These are phyloP conservation scores for Griposia aprilina DNA, from an alignment of 2,888 invertebrate species.

Conservation along the genomic window DNA sequence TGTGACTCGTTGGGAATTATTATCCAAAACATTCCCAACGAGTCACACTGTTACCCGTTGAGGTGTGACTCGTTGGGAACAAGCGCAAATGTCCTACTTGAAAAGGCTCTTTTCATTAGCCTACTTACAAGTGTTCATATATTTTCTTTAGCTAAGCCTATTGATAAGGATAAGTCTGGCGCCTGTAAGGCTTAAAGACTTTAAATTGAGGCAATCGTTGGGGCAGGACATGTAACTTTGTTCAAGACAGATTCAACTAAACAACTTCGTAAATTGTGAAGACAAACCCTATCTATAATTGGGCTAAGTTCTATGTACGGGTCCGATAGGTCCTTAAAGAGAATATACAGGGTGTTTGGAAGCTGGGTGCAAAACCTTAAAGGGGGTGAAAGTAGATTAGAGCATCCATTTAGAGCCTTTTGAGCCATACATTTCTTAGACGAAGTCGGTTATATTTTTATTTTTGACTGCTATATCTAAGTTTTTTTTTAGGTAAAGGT, in stretches of 20 bases:
- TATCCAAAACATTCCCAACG: too few relatives aligned
- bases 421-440: too few relatives aligned
- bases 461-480: too few relatives aligned
- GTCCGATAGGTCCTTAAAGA: constrained; percentile 13
- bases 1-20: too few relatives aligned
- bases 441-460: too few relatives aligned
- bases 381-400: too few relatives aligned
- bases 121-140: constrained; percentile 30
- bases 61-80: too few relatives aligned
- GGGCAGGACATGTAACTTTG: constrained; percentile 27
- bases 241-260: constrained; percentile 36
- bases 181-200: constrained; percentile 9
- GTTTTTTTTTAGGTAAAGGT: too few relatives aligned
- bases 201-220: constrained; percentile 34
- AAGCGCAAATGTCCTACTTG: constrained; percentile 30
- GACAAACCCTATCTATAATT: constrained; percentile 15
- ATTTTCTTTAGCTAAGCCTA: constrained; percentile 27
- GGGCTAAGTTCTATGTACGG: neutral
- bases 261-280: constrained; percentile 35
- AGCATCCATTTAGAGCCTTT: too few relatives aligned
- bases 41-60: too few relatives aligned
- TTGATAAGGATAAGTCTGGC: constrained; percentile 20
- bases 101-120: constrained; percentile 40
- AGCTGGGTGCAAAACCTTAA: too few relatives aligned
- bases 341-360: neutral